These are phyloP conservation scores for Syrphus vitripennis DNA, from an alignment of 2,888 invertebrate species.

Conservation along the genomic window DNA sequence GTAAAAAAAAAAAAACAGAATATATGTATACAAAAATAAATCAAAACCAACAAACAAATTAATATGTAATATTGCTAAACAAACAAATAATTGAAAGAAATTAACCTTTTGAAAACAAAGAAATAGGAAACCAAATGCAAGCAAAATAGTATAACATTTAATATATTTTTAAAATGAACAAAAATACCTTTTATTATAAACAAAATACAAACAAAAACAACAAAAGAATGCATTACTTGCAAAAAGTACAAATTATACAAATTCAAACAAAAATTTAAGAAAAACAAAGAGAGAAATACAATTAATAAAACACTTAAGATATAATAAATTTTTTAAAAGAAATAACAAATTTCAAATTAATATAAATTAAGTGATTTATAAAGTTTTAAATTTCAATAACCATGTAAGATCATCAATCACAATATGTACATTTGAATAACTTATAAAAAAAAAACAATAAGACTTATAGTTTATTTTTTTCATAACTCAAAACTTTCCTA, in stretches of 20 bases:
- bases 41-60: background rate
- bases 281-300: conserved; percentile 14
- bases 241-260: conserved; percentile 72
- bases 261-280: conserved; percentile 58
- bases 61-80: conserved; percentile 1
- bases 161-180: conserved; percentile 54
- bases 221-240: conserved; percentile 65
- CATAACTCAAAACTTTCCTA: conserved; percentile 16
- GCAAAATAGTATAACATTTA: conserved; percentile 51
- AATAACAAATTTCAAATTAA: conserved; percentile 54
- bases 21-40: conserved; percentile 50
- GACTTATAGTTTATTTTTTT: conserved; percentile 22
- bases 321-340: conserved; percentile 50
- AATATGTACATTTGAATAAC: conserved; percentile 19
- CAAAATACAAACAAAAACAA: conserved; percentile 20
- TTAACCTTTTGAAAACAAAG: conserved; percentile 16
- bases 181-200: conserved; percentile 58
- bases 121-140: conserved; percentile 27
- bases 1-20: background rate
- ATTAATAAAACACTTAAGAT: conserved; percentile 44
- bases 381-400: conserved; percentile 49
- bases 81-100: background rate
- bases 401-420: conserved; percentile 54
- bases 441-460: background rate
- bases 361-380: conserved; percentile 57